phyloP scores from a whole-genome alignment of 2,888 invertebrate genomes.

The Coremacera marginata region DNA sequence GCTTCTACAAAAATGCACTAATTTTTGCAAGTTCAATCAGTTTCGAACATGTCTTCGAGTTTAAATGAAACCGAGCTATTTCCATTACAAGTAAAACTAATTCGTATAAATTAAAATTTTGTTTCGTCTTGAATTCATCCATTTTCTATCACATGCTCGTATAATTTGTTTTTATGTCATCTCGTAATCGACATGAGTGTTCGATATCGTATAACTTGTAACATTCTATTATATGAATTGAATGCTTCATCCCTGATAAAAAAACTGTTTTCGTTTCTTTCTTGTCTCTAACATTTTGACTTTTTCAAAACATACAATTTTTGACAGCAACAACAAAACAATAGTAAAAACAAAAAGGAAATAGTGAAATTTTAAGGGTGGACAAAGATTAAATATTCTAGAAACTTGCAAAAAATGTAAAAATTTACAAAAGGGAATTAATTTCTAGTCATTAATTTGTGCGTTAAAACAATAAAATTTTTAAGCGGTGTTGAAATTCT shows the following conservation, averaged over 20 bases:
- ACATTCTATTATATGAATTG: no score
- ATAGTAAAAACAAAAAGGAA: not conserved
- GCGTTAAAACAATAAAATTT: not conserved
- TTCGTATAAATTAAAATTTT: no score
- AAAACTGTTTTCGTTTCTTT: not conserved
- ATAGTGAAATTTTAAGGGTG: constrained; percentile 4
- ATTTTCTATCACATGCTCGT: no score
- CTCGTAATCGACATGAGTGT: no score
- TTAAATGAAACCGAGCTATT: no score
- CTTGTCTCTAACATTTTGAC: not conserved
- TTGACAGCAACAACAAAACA: constrained; percentile 12
- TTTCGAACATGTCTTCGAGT: no score
- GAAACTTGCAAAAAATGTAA: not conserved
- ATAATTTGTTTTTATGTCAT: no score
- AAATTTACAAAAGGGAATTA: not conserved
- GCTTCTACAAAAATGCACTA: no score
- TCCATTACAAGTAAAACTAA: no score
- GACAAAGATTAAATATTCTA: constrained; percentile 10
- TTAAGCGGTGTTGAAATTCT: not conserved
- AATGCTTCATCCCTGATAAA: not conserved
- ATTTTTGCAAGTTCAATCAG: no score
- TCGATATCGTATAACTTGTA: no score
- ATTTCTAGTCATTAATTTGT: not conserved
- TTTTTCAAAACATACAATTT: not conserved
- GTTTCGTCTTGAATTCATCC: no score